Evolutionary conservation across 35 echinoderm and acorn worm species (phyloP).

Genomic region (Ptychodera flava): DNA sequence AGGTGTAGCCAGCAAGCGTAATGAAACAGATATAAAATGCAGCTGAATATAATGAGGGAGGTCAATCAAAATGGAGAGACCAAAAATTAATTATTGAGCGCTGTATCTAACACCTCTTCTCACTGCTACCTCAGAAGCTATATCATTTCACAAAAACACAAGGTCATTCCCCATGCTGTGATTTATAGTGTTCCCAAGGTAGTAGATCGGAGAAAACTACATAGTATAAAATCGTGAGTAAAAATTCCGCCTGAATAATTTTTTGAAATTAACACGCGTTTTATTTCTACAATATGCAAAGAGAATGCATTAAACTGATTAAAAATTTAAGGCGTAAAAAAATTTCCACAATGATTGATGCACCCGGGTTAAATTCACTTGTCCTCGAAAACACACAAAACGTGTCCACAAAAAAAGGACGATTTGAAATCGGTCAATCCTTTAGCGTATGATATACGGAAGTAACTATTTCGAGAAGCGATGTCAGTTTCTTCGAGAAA

Average conservation of each 20-base stretch:
- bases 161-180: not conserved
- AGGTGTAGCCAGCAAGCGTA: not conserved
- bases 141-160: slow-evolving; percentile 2
- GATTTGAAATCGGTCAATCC: no score
- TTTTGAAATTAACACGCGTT: no score
- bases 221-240: not conserved
- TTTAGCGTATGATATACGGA: not conserved
- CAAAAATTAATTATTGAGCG: not conserved
- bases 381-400: not conserved
- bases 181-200: not conserved
- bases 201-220: not conserved
- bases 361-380: not conserved
- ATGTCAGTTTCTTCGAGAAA: not conserved
- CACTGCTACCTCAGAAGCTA: not conserved
- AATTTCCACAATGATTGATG: not conserved
- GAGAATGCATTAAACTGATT: not conserved
- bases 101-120: not conserved
- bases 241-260: no score
- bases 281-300: not conserved
- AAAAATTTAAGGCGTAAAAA: slow-evolving; percentile 2
- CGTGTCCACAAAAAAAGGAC: not conserved
- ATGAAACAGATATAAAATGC: slow-evolving; percentile 2
- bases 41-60: not conserved
- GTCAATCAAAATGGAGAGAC: not conserved
- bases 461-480: not conserved